A percentile compares a stretch with the other conserved stretches of the same genome.
phyloP scores from a whole-genome alignment of 2,888 invertebrate species.

The Tetramorium bicarinatum region DNA sequence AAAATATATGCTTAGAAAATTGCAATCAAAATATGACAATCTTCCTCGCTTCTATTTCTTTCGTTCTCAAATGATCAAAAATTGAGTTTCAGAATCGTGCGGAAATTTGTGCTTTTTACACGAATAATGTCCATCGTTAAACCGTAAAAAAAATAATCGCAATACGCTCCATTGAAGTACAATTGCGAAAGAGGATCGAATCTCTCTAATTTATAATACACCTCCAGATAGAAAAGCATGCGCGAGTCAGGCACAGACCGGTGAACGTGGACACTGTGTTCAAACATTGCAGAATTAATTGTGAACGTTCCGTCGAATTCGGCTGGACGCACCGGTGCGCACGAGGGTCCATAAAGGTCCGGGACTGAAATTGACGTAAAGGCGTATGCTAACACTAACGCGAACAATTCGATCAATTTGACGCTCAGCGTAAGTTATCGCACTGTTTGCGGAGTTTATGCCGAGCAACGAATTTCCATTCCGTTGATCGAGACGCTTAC shows the following conservation, averaged over 20 bases:
- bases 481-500: not conserved
- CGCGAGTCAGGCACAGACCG: not conserved
- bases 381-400: slow-evolving; percentile 22
- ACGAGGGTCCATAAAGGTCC: slow-evolving; percentile 11
- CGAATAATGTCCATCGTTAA: not conserved
- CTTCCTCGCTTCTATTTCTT: not conserved
- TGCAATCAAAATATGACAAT: not conserved
- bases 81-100: not conserved
- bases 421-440: slow-evolving; percentile 28
- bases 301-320: slow-evolving; percentile 25
- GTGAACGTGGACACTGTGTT: not conserved
- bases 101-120: not conserved
- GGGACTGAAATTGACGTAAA: slow-evolving; percentile 26
- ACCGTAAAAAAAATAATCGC: not conserved
- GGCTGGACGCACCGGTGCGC: slow-evolving; percentile 8
- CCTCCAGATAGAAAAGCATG: not conserved
- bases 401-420: slow-evolving; percentile 17
- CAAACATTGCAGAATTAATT: slow-evolving; percentile 20
- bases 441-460: slow-evolving; percentile 25
- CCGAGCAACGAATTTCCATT: slow-evolving; percentile 17
- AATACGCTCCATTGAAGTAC: not conserved
- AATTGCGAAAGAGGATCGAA: not conserved
- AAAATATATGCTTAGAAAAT: not conserved
- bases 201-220: not conserved
- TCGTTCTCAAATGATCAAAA: not conserved